Conservation (phyloP, 37 sponge, comb jelly and placozoan species). For the Ianthella basta region DNA sequence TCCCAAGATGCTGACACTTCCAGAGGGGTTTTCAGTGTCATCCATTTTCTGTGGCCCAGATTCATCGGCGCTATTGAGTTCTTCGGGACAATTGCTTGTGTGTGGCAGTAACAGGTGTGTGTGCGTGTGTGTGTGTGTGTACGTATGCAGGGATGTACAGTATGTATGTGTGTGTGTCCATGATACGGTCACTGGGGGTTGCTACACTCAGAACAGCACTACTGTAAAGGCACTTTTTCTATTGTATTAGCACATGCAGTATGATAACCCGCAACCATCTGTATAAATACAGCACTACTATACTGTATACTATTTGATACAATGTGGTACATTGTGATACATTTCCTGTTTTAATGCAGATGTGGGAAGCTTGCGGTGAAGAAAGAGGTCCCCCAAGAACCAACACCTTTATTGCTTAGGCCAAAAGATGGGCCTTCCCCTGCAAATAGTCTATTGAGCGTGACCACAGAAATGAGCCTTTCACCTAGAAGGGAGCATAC, state of each 20-base stretch:
- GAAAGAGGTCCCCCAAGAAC: not conserved
- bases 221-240: no score
- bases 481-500: not conserved
- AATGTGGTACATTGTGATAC: not conserved
- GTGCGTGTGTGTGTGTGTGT: not conserved
- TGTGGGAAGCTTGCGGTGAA: not conserved
- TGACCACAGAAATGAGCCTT: not conserved
- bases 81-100: constrained; percentile 59
- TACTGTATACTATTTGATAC: no score
- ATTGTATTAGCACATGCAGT: no score
- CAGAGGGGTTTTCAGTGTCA: constrained; percentile 6
- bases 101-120: constrained; percentile 77
- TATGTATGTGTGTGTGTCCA: not conserved
- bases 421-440: not conserved
- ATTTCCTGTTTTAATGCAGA: not conserved
- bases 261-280: no score
- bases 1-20: constrained; percentile 43
- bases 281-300: no score
- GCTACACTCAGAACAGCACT: no score
- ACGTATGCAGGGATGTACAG: no score
- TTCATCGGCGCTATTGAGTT: constrained; percentile 59
- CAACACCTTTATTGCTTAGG: not conserved
- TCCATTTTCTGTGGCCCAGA: constrained; percentile 74
- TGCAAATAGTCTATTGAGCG: not conserved
- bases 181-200: no score